Evolutionary conservation across 2,797 vertebrate genomes (phyloP).

Genomic region (Chaenodraco wilsoni): DNA sequence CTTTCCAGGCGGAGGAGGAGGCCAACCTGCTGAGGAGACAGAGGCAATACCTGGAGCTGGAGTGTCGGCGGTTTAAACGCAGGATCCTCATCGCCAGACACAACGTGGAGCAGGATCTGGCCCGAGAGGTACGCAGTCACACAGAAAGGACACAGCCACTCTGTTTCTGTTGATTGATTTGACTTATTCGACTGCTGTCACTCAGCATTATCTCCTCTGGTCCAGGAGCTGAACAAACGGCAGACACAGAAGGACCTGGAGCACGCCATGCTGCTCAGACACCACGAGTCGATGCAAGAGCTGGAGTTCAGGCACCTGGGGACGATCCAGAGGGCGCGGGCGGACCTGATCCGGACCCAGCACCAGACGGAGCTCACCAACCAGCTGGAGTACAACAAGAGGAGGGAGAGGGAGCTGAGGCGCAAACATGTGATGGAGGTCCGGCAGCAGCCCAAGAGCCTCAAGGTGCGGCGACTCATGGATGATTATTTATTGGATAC

Average conservation of each 20-base stretch:
- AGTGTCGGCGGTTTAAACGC: slow-evolving; percentile 96
- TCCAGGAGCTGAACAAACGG: slow-evolving; percentile 96
- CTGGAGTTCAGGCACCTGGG: slow-evolving; percentile 96
- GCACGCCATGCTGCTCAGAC: slow-evolving; percentile 96
- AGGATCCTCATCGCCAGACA: slow-evolving; percentile 95
- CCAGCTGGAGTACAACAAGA: slow-evolving; percentile 98
- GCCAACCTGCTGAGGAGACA: slow-evolving; percentile 95
- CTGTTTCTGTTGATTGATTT: neutral
- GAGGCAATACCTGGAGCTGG: slow-evolving; percentile 95
- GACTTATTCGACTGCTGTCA: slow-evolving; percentile 13
- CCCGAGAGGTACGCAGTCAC: slow-evolving; percentile 90
- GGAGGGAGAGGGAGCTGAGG: slow-evolving; percentile 94
- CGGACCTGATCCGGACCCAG: slow-evolving; percentile 96
- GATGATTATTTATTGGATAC: neutral
- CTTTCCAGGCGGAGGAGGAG: slow-evolving; percentile 94
- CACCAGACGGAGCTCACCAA: slow-evolving; percentile 99
- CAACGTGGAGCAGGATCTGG: slow-evolving; percentile 96
- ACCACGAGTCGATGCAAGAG: slow-evolving; percentile 99
- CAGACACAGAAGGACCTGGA: slow-evolving; percentile 99
- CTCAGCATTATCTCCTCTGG: neutral
- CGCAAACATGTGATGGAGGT: slow-evolving; percentile 98
- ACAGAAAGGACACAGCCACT: neutral
- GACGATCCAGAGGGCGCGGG: slow-evolving; percentile 94
- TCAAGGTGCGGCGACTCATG: slow-evolving; percentile 85
- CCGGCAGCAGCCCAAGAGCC: slow-evolving; percentile 95